These are phyloP conservation scores for Hiodon alosoides DNA, from an alignment of 2,113 vertebrate genomes.

Conservation along the genomic window DNA sequence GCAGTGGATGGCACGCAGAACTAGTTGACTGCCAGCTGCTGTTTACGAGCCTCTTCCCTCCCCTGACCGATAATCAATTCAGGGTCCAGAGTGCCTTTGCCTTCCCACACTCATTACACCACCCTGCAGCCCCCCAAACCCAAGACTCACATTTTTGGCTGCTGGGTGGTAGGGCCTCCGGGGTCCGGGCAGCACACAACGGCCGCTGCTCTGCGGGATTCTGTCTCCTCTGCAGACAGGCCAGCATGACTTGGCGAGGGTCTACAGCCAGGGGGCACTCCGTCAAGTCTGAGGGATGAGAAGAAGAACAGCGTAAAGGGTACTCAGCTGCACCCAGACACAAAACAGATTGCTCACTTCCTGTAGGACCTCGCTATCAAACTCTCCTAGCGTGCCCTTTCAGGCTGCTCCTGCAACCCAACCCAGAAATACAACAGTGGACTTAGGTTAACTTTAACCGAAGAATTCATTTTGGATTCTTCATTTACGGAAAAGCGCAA, in stretches of 20 bases:
- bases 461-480: too few relatives aligned
- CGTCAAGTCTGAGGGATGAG: conserved; percentile 45
- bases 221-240: conserved; percentile 90
- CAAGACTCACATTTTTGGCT: conserved; percentile 9
- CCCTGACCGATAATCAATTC: too few relatives aligned
- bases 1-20: too few relatives aligned
- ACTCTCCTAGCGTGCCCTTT: background rate
- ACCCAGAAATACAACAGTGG: too few relatives aligned
- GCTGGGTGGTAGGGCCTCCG: conserved; percentile 59
- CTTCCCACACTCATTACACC: background rate
- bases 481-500: too few relatives aligned
- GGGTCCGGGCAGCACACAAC: conserved; percentile 73
- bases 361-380: background rate
- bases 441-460: too few relatives aligned
- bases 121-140: background rate
- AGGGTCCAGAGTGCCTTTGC: too few relatives aligned
- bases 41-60: too few relatives aligned
- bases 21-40: too few relatives aligned
- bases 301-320: background rate
- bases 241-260: conserved; percentile 78
- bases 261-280: conserved; percentile 46
- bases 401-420: background rate
- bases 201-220: conserved; percentile 80
- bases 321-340: background rate
- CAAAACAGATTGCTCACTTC: background rate